Evolutionary conservation across 2,888 invertebrate species (phyloP), one percentile per base, ranked within the genome.

Genomic region (Brenthis hecate): DNA sequence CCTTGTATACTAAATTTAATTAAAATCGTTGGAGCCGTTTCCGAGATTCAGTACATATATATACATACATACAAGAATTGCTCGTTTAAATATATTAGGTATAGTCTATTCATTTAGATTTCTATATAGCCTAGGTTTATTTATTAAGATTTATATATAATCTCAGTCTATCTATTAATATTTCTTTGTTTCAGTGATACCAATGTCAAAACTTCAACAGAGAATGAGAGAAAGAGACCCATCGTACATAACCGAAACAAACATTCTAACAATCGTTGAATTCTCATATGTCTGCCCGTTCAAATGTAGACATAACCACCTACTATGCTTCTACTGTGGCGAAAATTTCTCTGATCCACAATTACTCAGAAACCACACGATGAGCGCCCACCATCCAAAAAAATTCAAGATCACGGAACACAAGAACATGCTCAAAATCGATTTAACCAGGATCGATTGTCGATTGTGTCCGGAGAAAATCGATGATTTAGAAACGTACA

Each of bases 341-440:
- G 78, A 82, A 4, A 73, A 78, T 0, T 88, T 81, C 76, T 71
- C 80, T 0, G 89, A 91, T 23, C 91, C 91, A 0, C 48, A 65
- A 0, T 13, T 77, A 0, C 65, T 92, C 0, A 47, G 71, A 5
- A 66, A 56, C 6, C 71, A 71, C 43, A 69, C 91, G 81, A 57
- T 78, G 78, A 3, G 85, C 84, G 43, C 54, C 0, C 90, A 92
- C 67, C 78, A 84, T 11, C 88, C 91, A 1, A 89, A 85, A 55
- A 86, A 85, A 36, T 92, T 92, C 74, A 88, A 88, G 77, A 81
- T 91, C 0, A 82, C 81, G 0, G 91, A 90, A 16, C 85, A 88
- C 61, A 89, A 87, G 13, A 89, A 87, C n/a, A 89, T 91, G 86
- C 78, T 91, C 0, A 92, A 92, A 77, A 72, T 92, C 13, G 92